Conservation (phyloP, 2,888 invertebrate genomes). For the Drosophila multiciliata region DNA sequence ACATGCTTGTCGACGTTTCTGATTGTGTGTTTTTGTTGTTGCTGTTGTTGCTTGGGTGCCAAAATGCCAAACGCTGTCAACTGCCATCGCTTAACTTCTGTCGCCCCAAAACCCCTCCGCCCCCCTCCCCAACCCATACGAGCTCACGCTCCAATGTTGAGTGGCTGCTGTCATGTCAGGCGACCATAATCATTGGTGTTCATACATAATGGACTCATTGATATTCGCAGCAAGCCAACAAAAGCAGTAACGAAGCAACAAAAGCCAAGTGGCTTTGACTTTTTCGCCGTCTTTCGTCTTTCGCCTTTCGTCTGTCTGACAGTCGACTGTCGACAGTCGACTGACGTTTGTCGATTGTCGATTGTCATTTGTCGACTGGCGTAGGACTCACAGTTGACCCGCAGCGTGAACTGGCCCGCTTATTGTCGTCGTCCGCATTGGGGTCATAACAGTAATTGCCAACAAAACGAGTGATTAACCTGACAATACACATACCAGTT, state of each 20-base stretch:
- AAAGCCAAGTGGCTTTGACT: constrained; percentile 53
- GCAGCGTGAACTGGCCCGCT: constrained; percentile 35
- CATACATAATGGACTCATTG: constrained; percentile 75
- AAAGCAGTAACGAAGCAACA: constrained; percentile 49
- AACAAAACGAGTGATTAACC: constrained; percentile 81
- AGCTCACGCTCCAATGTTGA: constrained; percentile 15
- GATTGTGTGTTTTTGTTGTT: constrained; percentile 2
- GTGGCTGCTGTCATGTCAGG: constrained; percentile 73
- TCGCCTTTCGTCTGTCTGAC: not conserved
- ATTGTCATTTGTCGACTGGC: not conserved
- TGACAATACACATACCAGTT: constrained; percentile 56
- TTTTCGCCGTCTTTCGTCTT: constrained; percentile 9
- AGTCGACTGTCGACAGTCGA: not conserved
- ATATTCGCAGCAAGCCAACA: constrained; percentile 68
- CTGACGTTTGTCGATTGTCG: not conserved
- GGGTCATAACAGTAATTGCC: constrained; percentile 73
- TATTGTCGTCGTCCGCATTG: constrained; percentile 51
- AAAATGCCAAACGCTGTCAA: constrained; percentile 70
- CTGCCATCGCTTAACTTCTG: constrained; percentile 54
- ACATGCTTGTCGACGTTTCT: constrained; percentile 11
- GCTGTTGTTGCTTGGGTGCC: constrained; percentile 47
- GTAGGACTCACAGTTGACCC: constrained; percentile 32
- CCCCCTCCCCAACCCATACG: not conserved
- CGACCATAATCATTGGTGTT: constrained; percentile 79
- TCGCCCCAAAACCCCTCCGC: constrained; percentile 1